Percentiles rank a stretch among this genome's conserved stretches.
Evolutionary conservation across 2,797 vertebrate species (phyloP).

Genomic region (Hybognathus amarus): DNA sequence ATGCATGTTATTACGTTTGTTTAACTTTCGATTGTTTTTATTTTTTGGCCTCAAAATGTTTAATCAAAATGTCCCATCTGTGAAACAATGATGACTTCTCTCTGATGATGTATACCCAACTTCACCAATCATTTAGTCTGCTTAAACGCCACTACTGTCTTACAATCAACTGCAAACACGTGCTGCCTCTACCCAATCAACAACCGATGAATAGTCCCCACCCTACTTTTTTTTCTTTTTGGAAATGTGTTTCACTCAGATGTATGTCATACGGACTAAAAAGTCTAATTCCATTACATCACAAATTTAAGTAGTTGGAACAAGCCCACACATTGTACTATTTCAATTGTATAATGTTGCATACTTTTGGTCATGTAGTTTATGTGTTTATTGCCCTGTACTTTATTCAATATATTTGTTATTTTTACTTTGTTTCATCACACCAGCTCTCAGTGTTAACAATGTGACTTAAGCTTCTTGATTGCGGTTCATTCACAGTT

Average conservation of each 20-base stretch:
- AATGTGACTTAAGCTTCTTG: slow-evolving; percentile 4
- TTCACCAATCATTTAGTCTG: not conserved
- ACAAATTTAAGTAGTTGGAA: not conserved
- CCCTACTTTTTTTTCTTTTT: not conserved
- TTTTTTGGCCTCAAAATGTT: not conserved
- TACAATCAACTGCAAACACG: not conserved
- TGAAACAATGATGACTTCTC: not conserved
- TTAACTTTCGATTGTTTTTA: not conserved
- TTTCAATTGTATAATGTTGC: not conserved
- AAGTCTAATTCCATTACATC: not conserved
- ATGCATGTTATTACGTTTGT: not conserved
- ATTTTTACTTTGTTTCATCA: not conserved
- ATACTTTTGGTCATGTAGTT: slow-evolving; percentile 6
- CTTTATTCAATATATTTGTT: not conserved
- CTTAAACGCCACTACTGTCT: not conserved
- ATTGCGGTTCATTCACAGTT: slow-evolving; percentile 11
- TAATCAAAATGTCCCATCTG: not conserved
- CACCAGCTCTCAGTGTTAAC: not conserved
- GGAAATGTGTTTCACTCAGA: not conserved
- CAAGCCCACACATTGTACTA: not conserved
- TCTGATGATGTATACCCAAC: not conserved
- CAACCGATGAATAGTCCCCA: not conserved
- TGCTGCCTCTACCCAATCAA: not conserved
- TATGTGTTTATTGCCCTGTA: not conserved
- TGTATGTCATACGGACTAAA: not conserved